phyloP scores from a whole-genome alignment of 2,113 vertebrate species.

The Chaetorhynchus papuensis region DNA sequence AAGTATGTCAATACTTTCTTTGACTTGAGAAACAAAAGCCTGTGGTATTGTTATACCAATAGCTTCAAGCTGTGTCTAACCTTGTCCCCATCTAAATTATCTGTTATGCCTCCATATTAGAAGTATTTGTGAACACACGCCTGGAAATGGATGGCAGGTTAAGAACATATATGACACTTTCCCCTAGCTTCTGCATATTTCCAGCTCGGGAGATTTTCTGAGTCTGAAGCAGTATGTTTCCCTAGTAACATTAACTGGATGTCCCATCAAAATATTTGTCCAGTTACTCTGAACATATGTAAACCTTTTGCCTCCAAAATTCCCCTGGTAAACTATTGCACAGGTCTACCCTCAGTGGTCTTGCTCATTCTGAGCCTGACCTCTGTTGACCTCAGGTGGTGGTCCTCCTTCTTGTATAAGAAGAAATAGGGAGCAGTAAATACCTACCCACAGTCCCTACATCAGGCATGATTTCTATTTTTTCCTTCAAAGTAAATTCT shows the following conservation, averaged over 20 bases:
- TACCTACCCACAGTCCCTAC: neutral
- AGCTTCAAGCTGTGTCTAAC: neutral
- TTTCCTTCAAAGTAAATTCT: neutral
- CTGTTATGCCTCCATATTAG: neutral
- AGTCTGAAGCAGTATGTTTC: neutral
- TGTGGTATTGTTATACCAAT: neutral
- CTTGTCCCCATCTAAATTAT: neutral
- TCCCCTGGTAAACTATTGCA: neutral
- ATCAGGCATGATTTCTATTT: neutral
- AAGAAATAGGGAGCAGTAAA: neutral
- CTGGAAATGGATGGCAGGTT: neutral
- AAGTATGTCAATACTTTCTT: neutral
- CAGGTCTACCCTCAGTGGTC: neutral
- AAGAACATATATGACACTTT: neutral
- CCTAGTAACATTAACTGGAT: neutral
- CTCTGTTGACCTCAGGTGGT: neutral
- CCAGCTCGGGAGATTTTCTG: neutral
- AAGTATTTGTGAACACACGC: neutral
- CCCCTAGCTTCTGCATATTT: neutral
- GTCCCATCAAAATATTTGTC: neutral
- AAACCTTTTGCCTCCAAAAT: neutral
- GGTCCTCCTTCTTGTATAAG: neutral
- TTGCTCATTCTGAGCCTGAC: neutral
- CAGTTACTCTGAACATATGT: neutral
- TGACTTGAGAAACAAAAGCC: neutral